Conservation (phyloP, 2,797 vertebrate species). For the Hemibagrus guttatus region DNA sequence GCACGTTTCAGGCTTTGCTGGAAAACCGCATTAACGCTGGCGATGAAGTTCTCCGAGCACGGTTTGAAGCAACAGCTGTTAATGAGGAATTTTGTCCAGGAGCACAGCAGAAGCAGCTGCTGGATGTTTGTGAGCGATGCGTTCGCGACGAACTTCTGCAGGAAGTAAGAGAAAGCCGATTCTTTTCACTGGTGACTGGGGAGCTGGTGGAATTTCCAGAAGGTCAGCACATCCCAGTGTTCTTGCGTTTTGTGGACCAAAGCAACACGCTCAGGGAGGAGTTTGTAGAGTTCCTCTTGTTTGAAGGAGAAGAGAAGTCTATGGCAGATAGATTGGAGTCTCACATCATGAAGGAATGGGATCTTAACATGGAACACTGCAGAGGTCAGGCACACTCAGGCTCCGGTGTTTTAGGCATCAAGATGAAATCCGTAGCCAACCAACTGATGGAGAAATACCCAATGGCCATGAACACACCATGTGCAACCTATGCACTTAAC, state of each 20-base stretch:
- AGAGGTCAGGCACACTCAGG: conserved; percentile 90
- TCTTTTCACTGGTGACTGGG: conserved; percentile 89
- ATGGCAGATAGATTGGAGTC: conserved; percentile 84
- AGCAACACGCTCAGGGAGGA: conserved; percentile 88
- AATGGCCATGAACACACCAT: conserved; percentile 84
- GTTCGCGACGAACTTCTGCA: conserved; percentile 88
- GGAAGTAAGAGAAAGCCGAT: conserved; percentile 88
- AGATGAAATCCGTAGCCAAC: conserved; percentile 89
- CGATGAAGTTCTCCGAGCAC: conserved; percentile 84
- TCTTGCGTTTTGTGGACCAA: conserved; percentile 90
- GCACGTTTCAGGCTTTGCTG: conserved; percentile 88
- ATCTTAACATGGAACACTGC: conserved; percentile 93
- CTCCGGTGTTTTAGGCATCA: conserved; percentile 85
- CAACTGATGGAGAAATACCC: conserved; percentile 90
- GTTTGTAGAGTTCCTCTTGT: conserved; percentile 88
- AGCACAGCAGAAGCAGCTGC: conserved; percentile 84
- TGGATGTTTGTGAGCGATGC: conserved; percentile 90
- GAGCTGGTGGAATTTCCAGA: conserved; percentile 84
- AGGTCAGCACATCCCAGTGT: conserved; percentile 83
- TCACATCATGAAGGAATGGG: conserved; percentile 88
- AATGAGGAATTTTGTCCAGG: conserved; percentile 85
- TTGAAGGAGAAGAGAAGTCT: conserved; percentile 78
- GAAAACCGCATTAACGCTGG: conserved; percentile 90
- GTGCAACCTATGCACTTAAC: conserved; percentile 88
- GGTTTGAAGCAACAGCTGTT: conserved; percentile 85